Evolutionary conservation across 2,797 vertebrate species (phyloP), one percentile per base, ranked within the genome.

Genomic region (Miichthys miiuy): DNA sequence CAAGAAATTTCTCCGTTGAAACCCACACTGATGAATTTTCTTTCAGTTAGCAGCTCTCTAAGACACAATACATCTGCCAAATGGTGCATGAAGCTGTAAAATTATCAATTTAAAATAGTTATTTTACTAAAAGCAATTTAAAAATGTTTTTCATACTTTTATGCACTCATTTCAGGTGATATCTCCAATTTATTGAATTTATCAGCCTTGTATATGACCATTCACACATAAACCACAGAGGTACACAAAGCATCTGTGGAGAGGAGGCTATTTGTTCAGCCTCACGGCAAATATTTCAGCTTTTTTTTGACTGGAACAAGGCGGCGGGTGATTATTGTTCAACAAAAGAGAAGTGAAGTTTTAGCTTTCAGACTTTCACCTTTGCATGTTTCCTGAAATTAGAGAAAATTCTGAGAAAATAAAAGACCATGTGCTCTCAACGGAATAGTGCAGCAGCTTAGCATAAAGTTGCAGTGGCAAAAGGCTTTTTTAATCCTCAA

Each of bases 341-440:
- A 25, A 23, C 2, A 74, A 52, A 30, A 72, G 27, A 67, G 79
- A 77, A 68, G 63, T 62, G 56, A 71, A 20, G 55, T 25, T 46
- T 38, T 7, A 46, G 51, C 27, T 17, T 46, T 17, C 11, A 8
- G 2, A 20, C 50, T 57, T 21, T 17, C 5, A 44, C 1, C 46
- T 23, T 7, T 23, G 16, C 12, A 25, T 7, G n/a, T 47, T 63
- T 63, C 41, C 60, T 60, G 41, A 42, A 41, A 5, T 63, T 17
- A 41, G 16, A 14, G 30, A 34, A 34, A 46, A 10, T 17, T 7
- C n/a, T 48, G 6, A 20, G 12, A 34, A 58, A 44, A 30, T n/a
- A 25, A 41, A 44, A 18, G 42, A 16, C 14, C 21, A 18, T 23
- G 46, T 13, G 11, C 12, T n/a, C 10, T 56, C 30, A 10, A 56